These are phyloP conservation scores for Agonopterix alstromeriana DNA, from an alignment of 2,888 invertebrate species.

Conservation along the genomic window DNA sequence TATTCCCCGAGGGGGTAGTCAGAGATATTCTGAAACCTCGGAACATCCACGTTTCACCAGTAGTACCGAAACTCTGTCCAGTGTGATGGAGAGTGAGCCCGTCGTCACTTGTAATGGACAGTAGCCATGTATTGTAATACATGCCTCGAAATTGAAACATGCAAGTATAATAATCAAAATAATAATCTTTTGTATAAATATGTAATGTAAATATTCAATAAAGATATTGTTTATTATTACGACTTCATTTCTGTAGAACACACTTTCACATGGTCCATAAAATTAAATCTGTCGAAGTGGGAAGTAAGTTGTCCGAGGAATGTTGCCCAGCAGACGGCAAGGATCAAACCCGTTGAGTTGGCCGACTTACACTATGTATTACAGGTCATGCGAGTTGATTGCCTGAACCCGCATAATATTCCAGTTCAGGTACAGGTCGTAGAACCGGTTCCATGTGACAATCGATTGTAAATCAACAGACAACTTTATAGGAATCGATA, in stretches of 20 bases:
- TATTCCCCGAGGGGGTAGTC: no score
- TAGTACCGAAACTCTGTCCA: no score
- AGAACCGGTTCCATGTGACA: constrained; percentile 45
- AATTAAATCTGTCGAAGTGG: background rate
- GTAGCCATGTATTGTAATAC: no score
- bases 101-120: no score
- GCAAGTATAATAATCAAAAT: no score
- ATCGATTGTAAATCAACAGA: constrained; percentile 57
- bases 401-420: constrained; percentile 58
- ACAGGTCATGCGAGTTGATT: constrained; percentile 55
- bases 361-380: constrained; percentile 51
- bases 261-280: background rate
- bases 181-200: no score
- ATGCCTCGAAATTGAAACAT: no score
- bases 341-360: constrained; percentile 55
- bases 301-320: constrained; percentile 29
- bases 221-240: no score
- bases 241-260: background rate
- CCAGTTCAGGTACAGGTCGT: constrained; percentile 37
- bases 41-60: no score
- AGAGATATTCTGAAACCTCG: no score
- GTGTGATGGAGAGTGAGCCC: no score
- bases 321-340: constrained; percentile 33
- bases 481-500: constrained; percentile 20
- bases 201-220: no score